Evolutionary conservation across 2,113 vertebrate species (phyloP).

Genomic region (Catagonus wagneri): DNA sequence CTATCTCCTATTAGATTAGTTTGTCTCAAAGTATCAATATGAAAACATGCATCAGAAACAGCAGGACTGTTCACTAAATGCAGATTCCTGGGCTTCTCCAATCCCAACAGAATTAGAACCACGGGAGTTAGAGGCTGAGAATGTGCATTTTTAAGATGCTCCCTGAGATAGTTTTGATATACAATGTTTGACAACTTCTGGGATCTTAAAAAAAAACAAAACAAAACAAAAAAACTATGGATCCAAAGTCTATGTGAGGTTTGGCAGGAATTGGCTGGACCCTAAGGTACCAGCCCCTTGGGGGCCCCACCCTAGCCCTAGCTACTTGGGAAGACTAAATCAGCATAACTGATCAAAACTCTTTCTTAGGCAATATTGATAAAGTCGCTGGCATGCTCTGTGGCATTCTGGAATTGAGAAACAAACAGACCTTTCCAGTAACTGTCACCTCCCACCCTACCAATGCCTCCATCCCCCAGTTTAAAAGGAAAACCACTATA

Average conservation of each 20-base stretch:
- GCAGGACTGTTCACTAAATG: background rate
- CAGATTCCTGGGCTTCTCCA: background rate
- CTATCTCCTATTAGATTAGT: background rate
- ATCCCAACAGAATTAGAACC: background rate
- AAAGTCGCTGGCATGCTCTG: background rate
- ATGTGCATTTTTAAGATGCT: background rate
- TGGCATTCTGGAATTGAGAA: background rate
- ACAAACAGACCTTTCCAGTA: background rate
- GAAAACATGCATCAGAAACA: conserved; percentile 42
- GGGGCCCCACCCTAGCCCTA: background rate
- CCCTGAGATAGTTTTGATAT: background rate
- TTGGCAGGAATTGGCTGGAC: background rate
- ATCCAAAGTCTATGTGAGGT: background rate
- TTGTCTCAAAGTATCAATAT: background rate
- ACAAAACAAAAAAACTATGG: background rate
- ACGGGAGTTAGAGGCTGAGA: background rate
- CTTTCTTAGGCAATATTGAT: background rate
- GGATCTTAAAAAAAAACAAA: background rate
- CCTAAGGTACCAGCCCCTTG: background rate
- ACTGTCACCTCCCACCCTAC: too few species aligned
- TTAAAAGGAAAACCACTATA: background rate
- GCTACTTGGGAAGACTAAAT: background rate
- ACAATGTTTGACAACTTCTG: background rate
- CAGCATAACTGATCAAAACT: background rate
- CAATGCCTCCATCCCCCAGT: background rate